Percentiles rank a stretch among this genome's conserved stretches.
These are phyloP conservation scores for Anniella stebbinsi DNA, from an alignment of 2,797 vertebrate genomes.

Conservation along the genomic window DNA sequence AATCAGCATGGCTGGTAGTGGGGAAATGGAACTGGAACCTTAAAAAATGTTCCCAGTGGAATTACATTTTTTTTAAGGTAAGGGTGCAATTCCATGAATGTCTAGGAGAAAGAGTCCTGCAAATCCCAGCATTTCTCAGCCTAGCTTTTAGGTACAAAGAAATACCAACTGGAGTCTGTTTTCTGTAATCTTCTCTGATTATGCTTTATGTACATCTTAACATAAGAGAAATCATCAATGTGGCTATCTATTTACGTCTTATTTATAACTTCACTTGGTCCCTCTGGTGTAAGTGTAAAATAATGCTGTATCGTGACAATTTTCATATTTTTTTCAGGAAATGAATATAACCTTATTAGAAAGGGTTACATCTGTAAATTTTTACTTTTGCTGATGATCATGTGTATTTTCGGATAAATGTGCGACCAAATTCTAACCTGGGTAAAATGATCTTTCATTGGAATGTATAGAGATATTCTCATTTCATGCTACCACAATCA, in stretches of 20 bases:
- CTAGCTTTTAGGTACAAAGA: background rate
- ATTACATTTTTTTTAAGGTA: no score
- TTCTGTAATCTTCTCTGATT: background rate
- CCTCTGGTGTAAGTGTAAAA: background rate
- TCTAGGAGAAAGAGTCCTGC: no score
- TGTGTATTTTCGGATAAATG: background rate
- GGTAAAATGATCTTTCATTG: background rate
- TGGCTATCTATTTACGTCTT: background rate
- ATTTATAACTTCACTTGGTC: background rate
- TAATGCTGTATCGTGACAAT: background rate
- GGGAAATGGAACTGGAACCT: fast-evolving
- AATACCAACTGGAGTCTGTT: background rate
- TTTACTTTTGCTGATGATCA: background rate
- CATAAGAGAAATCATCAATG: background rate
- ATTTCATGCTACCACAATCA: background rate
- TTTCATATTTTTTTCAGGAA: background rate
- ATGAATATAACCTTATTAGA: background rate
- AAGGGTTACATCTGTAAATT: background rate
- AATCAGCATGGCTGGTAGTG: background rate
- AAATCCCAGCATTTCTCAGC: no score
- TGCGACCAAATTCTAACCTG: background rate
- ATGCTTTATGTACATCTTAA: background rate
- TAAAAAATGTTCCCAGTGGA: no score
- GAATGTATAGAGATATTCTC: background rate
- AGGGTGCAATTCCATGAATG: no score